phyloP scores from a whole-genome alignment of 2,113 vertebrate genomes.

The Bungarus multicinctus region DNA sequence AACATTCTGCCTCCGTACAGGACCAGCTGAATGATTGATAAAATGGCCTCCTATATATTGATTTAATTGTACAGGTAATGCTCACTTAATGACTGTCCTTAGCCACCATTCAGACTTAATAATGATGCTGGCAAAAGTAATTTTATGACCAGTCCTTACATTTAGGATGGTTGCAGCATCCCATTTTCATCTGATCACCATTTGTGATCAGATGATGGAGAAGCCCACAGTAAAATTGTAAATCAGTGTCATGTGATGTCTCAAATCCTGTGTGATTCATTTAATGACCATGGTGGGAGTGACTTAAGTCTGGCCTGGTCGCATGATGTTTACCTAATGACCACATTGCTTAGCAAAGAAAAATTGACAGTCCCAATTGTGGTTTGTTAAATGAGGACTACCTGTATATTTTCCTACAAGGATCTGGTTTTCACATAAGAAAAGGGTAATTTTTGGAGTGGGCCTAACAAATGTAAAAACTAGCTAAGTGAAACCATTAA shows the following conservation, averaged over 20 bases:
- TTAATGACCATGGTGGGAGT: neutral
- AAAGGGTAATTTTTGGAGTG: neutral
- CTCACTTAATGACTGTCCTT: neutral
- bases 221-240: neutral
- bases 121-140: neutral
- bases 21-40: neutral
- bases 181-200: neutral
- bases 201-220: neutral
- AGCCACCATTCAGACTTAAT: neutral
- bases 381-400: neutral
- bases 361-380: neutral
- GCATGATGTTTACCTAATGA: neutral
- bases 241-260: neutral
- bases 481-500: slow-evolving; percentile 8
- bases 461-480: slow-evolving; percentile 9
- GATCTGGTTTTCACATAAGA: neutral
- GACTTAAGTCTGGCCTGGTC: neutral
- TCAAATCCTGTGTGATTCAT: neutral
- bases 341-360: neutral
- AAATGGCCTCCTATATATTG: neutral
- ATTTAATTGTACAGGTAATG: neutral
- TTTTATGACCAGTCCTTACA: neutral
- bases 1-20: neutral
- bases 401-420: neutral
- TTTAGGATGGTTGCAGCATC: neutral